These are phyloP conservation scores for Nomia melanderi DNA, from an alignment of 1,140 invertebrate species.

Conservation along the genomic window DNA sequence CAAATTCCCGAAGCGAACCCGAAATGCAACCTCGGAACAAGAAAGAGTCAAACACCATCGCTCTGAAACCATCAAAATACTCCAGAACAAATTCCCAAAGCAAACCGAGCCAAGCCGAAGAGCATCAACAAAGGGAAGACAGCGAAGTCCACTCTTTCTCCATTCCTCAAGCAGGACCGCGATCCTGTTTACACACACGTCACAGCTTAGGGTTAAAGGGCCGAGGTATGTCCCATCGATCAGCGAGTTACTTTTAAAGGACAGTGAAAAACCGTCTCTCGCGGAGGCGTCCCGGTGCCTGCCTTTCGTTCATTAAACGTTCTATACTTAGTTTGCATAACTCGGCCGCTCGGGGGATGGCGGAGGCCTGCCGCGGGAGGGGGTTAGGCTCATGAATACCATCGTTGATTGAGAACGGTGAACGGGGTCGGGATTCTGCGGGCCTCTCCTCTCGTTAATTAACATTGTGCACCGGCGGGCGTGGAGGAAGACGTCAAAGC, in stretches of 20 bases:
- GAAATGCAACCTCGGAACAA: too few relatives aligned
- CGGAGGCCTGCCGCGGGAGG: conserved; percentile 30
- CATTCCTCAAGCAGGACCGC: neutral
- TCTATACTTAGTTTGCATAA: conserved; percentile 53
- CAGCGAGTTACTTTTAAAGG: too few relatives aligned
- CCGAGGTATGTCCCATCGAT: neutral
- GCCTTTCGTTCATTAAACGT: conserved; percentile 54
- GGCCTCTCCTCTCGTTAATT: conserved; percentile 74
- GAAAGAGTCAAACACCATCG: too few relatives aligned
- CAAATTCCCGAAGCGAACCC: too few relatives aligned
- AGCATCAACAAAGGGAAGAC: neutral
- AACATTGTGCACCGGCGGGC: conserved; percentile 65
- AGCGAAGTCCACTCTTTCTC: neutral
- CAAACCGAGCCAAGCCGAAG: too few relatives aligned
- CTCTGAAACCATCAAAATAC: too few relatives aligned
- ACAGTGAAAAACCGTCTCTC: conserved; percentile 54
- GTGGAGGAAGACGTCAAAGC: conserved; percentile 75
- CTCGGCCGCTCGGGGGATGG: conserved; percentile 19
- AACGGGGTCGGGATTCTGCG: conserved; percentile 63
- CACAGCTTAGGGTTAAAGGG: neutral
- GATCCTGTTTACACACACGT: neutral
- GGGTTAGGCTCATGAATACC: conserved; percentile 67
- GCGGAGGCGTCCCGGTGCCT: conserved; percentile 53
- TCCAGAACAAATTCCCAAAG: too few relatives aligned
- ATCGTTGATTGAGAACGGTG: conserved; percentile 74